Conservation (phyloP, 1,140 invertebrate genomes). For the Hyles euphorbiae region DNA sequence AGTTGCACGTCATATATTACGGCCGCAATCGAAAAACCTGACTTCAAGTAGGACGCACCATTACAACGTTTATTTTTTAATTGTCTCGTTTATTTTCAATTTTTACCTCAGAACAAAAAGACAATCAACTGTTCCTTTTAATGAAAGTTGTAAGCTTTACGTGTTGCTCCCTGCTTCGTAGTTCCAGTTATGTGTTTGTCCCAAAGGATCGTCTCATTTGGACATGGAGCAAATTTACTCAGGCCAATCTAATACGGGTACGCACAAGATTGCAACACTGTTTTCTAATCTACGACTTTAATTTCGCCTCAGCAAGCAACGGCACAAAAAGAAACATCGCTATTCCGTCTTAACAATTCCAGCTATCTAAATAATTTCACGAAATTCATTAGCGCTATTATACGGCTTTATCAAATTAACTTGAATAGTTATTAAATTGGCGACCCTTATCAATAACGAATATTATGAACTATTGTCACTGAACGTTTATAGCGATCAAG, state of each 20-base stretch:
- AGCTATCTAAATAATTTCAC: not conserved
- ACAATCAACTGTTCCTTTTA: slow-evolving; percentile 27
- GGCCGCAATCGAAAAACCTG: slow-evolving; percentile 23
- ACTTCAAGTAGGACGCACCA: slow-evolving; percentile 8
- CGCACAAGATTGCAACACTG: slow-evolving; percentile 39
- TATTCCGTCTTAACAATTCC: not conserved
- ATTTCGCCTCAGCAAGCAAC: slow-evolving; percentile 24
- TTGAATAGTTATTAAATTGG: slow-evolving; percentile 30
- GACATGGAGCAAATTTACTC: slow-evolving; percentile 57
- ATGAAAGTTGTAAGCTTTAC: slow-evolving; percentile 33
- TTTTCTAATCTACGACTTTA: slow-evolving; percentile 44
- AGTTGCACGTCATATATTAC: slow-evolving; percentile 37
- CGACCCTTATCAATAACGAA: slow-evolving; percentile 34
- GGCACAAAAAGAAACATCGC: slow-evolving; percentile 5
- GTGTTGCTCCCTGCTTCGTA: slow-evolving; percentile 16
- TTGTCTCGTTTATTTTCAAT: not conserved
- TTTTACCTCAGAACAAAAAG: not conserved
- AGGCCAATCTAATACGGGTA: slow-evolving; percentile 52
- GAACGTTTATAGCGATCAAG: slow-evolving; percentile 12
- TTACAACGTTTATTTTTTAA: not conserved
- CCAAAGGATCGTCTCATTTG: slow-evolving; percentile 51
- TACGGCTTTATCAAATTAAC: slow-evolving; percentile 22
- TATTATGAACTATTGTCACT: slow-evolving; percentile 18
- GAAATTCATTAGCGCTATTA: slow-evolving; percentile 7
- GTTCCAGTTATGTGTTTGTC: slow-evolving; percentile 20